Conservation (phyloP, 1,140 invertebrate genomes). For the Pseudomyrmex concolor region DNA sequence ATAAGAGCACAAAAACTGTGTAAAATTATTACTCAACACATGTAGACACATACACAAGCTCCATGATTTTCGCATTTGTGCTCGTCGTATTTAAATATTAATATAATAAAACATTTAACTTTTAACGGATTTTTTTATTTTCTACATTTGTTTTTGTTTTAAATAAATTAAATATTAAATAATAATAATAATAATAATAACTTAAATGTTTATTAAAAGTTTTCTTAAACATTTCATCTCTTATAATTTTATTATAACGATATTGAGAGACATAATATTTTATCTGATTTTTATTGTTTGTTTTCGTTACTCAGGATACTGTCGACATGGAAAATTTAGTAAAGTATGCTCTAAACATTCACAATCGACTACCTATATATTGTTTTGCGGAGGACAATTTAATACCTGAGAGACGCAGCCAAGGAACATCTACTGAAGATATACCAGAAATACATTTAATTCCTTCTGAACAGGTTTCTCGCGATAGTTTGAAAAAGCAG, state of each 20-base stretch:
- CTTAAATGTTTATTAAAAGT: not conserved
- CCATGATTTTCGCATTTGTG: conserved; percentile 1
- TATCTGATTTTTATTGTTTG: conserved; percentile 53
- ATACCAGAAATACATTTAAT: conserved; percentile 15
- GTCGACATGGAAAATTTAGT: conserved; percentile 66
- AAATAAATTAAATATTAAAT: too few species aligned
- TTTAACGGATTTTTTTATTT: not conserved
- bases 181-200: not conserved
- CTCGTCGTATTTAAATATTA: too few species aligned
- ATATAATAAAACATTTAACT: too few species aligned
- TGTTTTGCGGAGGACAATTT: conserved; percentile 57
- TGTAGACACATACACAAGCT: conserved; percentile 17
- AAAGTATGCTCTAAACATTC: conserved; percentile 59
- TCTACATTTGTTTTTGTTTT: not conserved
- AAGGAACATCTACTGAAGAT: not conserved
- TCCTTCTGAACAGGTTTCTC: conserved; percentile 37
- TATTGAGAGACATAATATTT: conserved; percentile 16
- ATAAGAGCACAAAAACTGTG: conserved; percentile 29
- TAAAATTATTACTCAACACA: conserved; percentile 48
- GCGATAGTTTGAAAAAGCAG: not conserved
- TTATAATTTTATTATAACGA: not conserved
- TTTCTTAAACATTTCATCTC: not conserved
- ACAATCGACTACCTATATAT: conserved; percentile 2
- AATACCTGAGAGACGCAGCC: not conserved
- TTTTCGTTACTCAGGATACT: conserved; percentile 60